Evolutionary conservation across 2,113 vertebrate genomes (phyloP), one percentile per base, ranked within the genome.

Genomic region (Ceyx melanurus): DNA sequence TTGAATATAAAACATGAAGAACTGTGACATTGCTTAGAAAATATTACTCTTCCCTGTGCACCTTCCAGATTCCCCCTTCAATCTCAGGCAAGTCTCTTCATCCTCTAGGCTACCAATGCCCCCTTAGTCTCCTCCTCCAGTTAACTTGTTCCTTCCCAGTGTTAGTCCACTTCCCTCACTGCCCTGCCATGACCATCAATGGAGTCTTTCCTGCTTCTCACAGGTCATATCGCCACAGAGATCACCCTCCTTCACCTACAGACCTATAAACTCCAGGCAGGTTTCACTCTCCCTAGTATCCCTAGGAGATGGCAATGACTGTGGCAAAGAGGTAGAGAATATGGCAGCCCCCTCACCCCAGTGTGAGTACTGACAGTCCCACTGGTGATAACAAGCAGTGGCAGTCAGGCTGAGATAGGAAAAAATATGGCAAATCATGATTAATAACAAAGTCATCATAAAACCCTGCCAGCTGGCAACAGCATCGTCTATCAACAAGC

Each of bases 391-490:
- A 61, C 0, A 0, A 64, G 61, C 74, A 64, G 60, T 2, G 15
- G 26, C 23, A 90, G 72, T 14, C 83, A 88, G 73, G 48, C 51
- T 86, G 86, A 92, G 74, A 46, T n/a, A 83, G 8, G 68, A 11
- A 70, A 14, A 66, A 94, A 29, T 45, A 19, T 46, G 48, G 80
- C 70, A 81, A 75, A 83, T 35, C 22, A 20, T 56, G 48, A 86
- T 84, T 93, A 93, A 90, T 93, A 94, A 92, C 56, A 75, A 93
- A 90, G 26, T 50, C 73, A 51, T 73, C 31, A 90, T 81, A 70
- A 90, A 93, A 67, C 20, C 1, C 2, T 67, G 89, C 89, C 94
- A 96, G 73, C 83, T 93, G 95, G 91, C 81, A 93, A 23, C 73
- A 83, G 57, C 33, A 3, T 6, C 0, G 28, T 92, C 91, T 92